Conservation (phyloP, 2,797 vertebrate genomes). For the Siniperca scherzeri region DNA sequence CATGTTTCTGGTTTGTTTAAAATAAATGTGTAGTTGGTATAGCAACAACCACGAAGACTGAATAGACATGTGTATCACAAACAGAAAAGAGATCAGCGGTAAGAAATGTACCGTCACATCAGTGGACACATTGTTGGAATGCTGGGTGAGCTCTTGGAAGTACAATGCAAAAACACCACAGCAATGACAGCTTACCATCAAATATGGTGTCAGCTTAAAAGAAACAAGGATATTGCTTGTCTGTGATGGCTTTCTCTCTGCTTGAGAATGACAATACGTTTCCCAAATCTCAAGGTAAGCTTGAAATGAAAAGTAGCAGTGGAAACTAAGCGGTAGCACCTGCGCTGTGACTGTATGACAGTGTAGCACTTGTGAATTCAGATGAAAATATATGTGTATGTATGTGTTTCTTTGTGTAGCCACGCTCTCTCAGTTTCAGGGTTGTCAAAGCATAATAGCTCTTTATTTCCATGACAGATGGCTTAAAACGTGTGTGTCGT, state of each 20-base stretch:
- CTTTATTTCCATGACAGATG: slow-evolving; percentile 25
- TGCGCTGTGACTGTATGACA: slow-evolving; percentile 26
- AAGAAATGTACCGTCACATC: background rate
- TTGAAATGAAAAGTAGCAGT: slow-evolving; percentile 38
- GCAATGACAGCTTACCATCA: slow-evolving; percentile 26
- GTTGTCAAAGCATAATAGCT: slow-evolving; percentile 52
- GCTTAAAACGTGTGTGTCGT: slow-evolving; percentile 6
- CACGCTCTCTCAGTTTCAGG: slow-evolving; percentile 25
- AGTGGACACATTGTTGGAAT: slow-evolving; percentile 17
- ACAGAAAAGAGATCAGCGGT: slow-evolving; percentile 2
- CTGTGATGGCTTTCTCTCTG: slow-evolving; percentile 37
- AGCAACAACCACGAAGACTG: background rate
- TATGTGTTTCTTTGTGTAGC: slow-evolving; percentile 23
- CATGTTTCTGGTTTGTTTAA: background rate
- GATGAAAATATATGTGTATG: slow-evolving; percentile 21
- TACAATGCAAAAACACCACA: slow-evolving; percentile 20
- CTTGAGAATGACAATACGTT: slow-evolving; percentile 42
- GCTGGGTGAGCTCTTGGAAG: slow-evolving; percentile 10
- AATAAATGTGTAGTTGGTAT: background rate
- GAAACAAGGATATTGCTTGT: slow-evolving; percentile 32
- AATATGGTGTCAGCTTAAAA: slow-evolving; percentile 49
- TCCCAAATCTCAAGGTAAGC: slow-evolving; percentile 50
- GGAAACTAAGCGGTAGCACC: slow-evolving; percentile 36
- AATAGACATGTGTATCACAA: slow-evolving; percentile 8
- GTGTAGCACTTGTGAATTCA: slow-evolving; percentile 43